Percentiles rank a stretch among this genome's conserved stretches.
phyloP scores from a whole-genome alignment of 2,888 invertebrate genomes.

The Asteroscopus sphinx region DNA sequence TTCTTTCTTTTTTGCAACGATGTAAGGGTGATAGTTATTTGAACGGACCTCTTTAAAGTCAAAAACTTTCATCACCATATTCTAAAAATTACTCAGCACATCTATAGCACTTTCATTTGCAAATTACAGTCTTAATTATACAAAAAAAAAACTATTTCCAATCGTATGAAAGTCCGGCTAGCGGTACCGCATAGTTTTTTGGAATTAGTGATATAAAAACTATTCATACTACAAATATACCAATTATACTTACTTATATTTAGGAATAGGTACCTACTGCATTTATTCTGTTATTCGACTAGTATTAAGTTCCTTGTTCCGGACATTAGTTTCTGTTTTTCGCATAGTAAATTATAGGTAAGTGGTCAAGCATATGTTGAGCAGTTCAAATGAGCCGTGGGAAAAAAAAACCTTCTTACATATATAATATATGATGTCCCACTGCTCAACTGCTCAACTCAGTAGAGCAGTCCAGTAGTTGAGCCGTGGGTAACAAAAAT shows the following conservation, averaged over 20 bases:
- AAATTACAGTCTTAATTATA: slow-evolving; percentile 12
- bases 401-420: too few species aligned
- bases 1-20: too few species aligned
- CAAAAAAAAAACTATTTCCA: slow-evolving; percentile 9
- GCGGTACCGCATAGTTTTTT: slow-evolving; percentile 6
- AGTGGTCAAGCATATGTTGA: too few species aligned
- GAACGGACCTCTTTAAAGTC: slow-evolving; percentile 1
- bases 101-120: slow-evolving; percentile 6
- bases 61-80: slow-evolving; percentile 11
- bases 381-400: too few species aligned
- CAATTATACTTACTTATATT: not conserved
- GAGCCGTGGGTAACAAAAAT: too few species aligned
- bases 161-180: slow-evolving; percentile 3
- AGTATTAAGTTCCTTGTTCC: not conserved
- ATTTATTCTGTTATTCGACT: not conserved
- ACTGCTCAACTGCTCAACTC: too few species aligned
- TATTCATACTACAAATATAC: not conserved
- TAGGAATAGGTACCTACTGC: not conserved
- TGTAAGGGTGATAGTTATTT: slow-evolving; percentile 4
- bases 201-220: slow-evolving; percentile 6
- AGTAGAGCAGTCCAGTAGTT: too few species aligned
- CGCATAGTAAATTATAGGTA: too few species aligned
- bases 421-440: too few species aligned
- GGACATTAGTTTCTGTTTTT: not conserved
- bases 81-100: slow-evolving; percentile 9